Evolutionary conservation across 2,113 vertebrate species (phyloP).

Genomic region (Urocitellus parryii): DNA sequence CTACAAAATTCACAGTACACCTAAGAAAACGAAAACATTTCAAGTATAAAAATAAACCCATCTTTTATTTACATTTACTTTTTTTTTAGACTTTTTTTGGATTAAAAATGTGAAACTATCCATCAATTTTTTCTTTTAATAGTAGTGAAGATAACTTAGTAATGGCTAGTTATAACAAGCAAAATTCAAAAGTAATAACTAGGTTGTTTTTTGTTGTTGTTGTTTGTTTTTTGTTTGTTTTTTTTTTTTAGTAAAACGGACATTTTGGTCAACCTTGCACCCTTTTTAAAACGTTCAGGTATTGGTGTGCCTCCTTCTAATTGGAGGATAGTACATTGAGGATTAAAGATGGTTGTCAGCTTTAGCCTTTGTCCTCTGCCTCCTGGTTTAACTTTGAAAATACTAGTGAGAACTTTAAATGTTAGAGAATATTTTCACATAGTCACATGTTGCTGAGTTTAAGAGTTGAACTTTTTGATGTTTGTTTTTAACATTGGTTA

Average conservation of each 20-base stretch:
- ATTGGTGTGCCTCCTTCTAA: neutral
- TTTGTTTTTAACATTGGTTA: neutral
- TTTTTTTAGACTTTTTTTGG: neutral
- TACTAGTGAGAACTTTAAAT: neutral
- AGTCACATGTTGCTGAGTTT: neutral
- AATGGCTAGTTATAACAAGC: neutral
- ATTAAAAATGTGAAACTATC: conserved; percentile 29
- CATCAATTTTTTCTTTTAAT: neutral
- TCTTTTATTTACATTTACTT: neutral
- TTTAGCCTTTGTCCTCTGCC: neutral
- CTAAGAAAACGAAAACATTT: conserved; percentile 24
- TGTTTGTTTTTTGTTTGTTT: too few species aligned
- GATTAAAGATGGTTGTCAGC: neutral
- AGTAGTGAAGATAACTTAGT: neutral
- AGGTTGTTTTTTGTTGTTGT: neutral
- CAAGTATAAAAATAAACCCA: neutral
- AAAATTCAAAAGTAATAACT: neutral
- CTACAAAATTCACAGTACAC: neutral
- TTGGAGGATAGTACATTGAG: neutral
- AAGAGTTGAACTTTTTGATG: neutral
- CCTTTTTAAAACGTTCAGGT: neutral
- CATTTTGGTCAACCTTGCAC: neutral
- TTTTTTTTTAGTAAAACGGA: neutral
- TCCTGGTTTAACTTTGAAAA: neutral
- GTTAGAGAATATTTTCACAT: neutral